These are phyloP conservation scores for Bubalus kerabau DNA, from an alignment of 2,113 vertebrate genomes.

Conservation along the genomic window DNA sequence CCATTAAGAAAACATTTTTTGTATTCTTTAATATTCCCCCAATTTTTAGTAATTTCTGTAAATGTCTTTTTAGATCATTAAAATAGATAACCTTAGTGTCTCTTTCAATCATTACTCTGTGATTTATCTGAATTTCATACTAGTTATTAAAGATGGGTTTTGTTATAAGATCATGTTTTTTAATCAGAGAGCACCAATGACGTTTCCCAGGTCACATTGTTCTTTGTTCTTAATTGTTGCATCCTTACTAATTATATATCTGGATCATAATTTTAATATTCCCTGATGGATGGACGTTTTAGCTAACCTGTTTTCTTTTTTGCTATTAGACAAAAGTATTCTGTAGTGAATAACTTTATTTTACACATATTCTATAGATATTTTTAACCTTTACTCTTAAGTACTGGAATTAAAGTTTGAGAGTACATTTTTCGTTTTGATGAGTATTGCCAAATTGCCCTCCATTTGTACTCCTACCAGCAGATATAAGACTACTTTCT, in stretches of 20 bases:
- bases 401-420: background rate
- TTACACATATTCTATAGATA: background rate
- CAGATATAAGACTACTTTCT: background rate
- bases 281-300: background rate
- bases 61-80: background rate
- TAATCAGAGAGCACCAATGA: background rate
- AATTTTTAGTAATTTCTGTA: background rate
- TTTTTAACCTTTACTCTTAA: background rate
- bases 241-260: background rate
- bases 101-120: background rate
- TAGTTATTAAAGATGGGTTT: background rate
- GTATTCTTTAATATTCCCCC: background rate
- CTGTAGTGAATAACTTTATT: background rate
- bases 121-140: background rate
- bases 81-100: background rate
- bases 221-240: background rate
- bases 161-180: background rate
- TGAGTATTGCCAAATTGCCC: background rate
- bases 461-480: background rate
- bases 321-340: background rate
- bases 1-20: background rate
- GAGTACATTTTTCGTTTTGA: conserved; percentile 35
- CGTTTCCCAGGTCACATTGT: background rate
- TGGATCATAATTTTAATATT: conserved; percentile 4
- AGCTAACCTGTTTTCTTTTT: conserved; percentile 22